These are phyloP conservation scores for Meloe dianella DNA, from an alignment of 2,888 invertebrate species.

Conservation along the genomic window DNA sequence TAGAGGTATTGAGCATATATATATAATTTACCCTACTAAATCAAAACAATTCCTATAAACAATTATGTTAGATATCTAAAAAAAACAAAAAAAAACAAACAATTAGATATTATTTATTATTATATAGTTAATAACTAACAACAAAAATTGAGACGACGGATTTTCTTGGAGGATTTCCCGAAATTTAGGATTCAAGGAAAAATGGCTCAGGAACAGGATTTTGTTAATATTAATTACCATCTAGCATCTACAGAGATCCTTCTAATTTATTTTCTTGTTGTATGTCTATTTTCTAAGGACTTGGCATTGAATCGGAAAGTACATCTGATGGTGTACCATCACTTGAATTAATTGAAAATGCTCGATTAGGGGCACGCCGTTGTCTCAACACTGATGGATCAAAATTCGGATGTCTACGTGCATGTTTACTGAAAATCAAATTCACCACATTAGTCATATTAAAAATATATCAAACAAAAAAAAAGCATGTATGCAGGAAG, in stretches of 20 bases:
- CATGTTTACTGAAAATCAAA: conserved; percentile 63
- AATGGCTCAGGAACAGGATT: not conserved
- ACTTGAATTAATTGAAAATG: conserved; percentile 62
- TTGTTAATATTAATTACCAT: not conserved
- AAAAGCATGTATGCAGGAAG: too few relatives aligned
- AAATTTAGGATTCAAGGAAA: not conserved
- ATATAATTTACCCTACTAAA: conserved; percentile 18
- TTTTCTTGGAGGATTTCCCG: conserved; percentile 1
- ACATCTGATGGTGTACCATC: conserved; percentile 62
- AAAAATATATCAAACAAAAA: too few relatives aligned
- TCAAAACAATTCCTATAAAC: conserved; percentile 15
- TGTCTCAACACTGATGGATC: conserved; percentile 65
- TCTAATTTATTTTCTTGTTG: not conserved
- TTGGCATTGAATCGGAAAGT: conserved; percentile 61
- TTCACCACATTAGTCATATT: conserved; percentile 31
- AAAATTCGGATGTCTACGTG: conserved; percentile 67
- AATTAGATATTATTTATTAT: not conserved
- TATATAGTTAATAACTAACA: conserved; percentile 2
- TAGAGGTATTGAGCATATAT: conserved; percentile 28
- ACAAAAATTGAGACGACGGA: not conserved
- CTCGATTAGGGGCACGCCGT: conserved; percentile 61
- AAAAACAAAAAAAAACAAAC: too few relatives aligned
- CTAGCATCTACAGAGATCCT: not conserved
- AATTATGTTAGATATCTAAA: conserved; percentile 14
- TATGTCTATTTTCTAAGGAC: conserved; percentile 54